These are phyloP conservation scores for Naso thynnoides DNA, from an alignment of 2,797 vertebrate species.

Conservation along the genomic window DNA sequence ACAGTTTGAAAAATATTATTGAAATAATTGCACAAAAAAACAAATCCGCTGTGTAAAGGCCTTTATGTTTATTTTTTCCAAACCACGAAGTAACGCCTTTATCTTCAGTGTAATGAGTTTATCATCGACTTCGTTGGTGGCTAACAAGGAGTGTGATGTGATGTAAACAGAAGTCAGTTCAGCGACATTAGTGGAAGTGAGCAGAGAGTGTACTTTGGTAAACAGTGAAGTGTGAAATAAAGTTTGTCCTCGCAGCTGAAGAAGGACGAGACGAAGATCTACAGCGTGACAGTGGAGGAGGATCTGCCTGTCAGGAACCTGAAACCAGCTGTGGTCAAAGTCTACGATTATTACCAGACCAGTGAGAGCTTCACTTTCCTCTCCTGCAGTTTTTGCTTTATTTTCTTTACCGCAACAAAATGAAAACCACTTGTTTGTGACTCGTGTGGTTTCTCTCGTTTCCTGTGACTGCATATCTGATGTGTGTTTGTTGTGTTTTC, in stretches of 20 bases:
- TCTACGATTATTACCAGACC: constrained; percentile 87
- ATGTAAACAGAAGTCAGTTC: no score
- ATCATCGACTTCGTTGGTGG: no score
- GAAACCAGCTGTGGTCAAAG: constrained; percentile 79
- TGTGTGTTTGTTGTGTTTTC: constrained; percentile 32
- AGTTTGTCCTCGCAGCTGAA: constrained; percentile 70
- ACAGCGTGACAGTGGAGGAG: constrained; percentile 65
- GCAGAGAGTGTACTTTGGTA: neutral
- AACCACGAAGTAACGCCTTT: no score
- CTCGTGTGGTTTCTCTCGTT: neutral
- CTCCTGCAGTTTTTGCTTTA: neutral
- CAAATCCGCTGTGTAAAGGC: no score
- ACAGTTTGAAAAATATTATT: no score
- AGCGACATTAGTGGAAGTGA: neutral
- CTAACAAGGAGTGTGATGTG: no score
- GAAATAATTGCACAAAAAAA: no score
- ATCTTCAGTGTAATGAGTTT: no score
- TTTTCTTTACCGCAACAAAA: neutral
- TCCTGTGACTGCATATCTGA: neutral
- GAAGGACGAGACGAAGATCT: constrained; percentile 35
- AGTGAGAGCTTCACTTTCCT: constrained; percentile 61
- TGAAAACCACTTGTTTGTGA: neutral
- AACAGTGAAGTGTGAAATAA: neutral
- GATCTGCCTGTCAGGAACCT: constrained; percentile 76
- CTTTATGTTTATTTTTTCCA: no score